Evolutionary conservation across 2,797 vertebrate species (phyloP), one percentile per base, ranked within the genome.

Genomic region (Hippocampus kuda): DNA sequence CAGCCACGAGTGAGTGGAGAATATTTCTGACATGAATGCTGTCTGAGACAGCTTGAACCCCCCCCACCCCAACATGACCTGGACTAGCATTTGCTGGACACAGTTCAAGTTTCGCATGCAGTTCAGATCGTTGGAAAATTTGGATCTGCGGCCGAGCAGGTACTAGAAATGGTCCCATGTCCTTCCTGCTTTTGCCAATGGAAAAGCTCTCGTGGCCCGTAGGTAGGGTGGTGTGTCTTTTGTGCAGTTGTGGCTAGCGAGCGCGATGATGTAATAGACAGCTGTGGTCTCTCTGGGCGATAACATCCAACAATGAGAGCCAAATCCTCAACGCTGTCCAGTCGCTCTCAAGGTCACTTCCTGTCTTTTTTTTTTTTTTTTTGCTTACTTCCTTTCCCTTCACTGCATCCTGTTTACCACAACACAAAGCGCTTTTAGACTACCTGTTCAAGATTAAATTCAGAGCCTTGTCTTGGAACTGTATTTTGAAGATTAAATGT

Each of bases 51-150:
- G 20, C 38, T 72, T 66, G 34, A 26, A 7, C 10, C 48, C 27
- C 38, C 9, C 30, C 30, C 30, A 3, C 22, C 38, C 38, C 41
- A 20, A 41, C 48, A 71, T 68, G 66, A 78, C 65, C 27, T 72
- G 66, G 76, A 79, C 76, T 72, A 70, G 59, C 65, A 85, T 70
- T 54, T 42, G 34, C 41, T 49, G 41, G 71, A 69, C 7, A 9
- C 71, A 78, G 80, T 84, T 80, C 66, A 77, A 82, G 75, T 75
- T 74, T 85, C 75, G 68, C 67, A 72, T 79, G 82, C 83, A 77
- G 78, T 84, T 76, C 48, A 18, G 4, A 49, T 18, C 5, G 48
- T 49, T 16, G 15, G 48, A 16, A 49, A 49, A 49, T 34, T 34
- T 18, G 16, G 1, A 15, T 7, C 30, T 5, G 4, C 5, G 30